Percentiles rank a stretch among this genome's conserved stretches.
Evolutionary conservation across 2,797 vertebrate species (phyloP).

Genomic region (Acanthurus leucopareius): DNA sequence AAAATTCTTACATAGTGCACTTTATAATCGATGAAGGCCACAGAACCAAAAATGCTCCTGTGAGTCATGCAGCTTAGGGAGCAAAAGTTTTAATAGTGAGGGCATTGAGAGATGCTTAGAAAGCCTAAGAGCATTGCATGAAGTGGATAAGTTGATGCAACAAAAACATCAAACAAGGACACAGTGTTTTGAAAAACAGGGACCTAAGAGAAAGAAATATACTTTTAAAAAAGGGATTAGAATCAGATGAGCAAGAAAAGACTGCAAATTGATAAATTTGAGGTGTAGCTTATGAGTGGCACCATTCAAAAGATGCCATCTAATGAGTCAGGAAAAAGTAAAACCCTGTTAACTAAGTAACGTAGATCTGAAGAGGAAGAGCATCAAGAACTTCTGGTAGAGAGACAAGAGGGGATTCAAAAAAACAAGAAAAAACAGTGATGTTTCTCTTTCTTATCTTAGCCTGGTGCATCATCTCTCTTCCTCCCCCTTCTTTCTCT

Average conservation of each 20-base stretch:
- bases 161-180: neutral
- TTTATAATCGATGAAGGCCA: neutral
- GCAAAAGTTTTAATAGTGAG: neutral
- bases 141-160: neutral
- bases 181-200: neutral
- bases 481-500: slow-evolving; percentile 8
- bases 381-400: no score
- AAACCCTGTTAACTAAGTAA: neutral
- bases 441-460: slow-evolving; percentile 40
- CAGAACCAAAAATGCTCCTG: neutral
- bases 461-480: slow-evolving; percentile 11
- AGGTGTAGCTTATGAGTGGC: neutral
- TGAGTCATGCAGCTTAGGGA: neutral
- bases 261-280: neutral
- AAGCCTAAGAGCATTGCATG: neutral
- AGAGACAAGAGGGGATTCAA: neutral
- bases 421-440: neutral
- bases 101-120: neutral
- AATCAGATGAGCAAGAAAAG: neutral
- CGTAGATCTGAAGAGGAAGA: neutral
- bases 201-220: neutral
- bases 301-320: no score
- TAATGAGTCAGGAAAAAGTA: neutral
- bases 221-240: neutral
- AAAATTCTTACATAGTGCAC: no score